Evolutionary conservation across 2,113 vertebrate species (phyloP), one percentile per base, ranked within the genome.

Genomic region (Dicrurus megarhynchus): DNA sequence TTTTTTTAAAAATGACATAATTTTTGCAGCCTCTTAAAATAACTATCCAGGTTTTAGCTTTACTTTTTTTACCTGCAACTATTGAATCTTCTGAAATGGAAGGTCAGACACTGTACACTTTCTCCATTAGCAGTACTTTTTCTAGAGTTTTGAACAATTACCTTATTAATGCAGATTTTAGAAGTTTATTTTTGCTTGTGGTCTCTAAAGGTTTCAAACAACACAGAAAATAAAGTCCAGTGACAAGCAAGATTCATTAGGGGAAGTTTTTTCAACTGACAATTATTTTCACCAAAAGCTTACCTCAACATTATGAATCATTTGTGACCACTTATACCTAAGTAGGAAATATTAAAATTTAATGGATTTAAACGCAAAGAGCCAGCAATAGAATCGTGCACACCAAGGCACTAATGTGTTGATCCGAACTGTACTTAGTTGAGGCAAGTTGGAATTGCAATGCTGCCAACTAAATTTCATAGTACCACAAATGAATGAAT

Each of bases 251-350:
- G 37, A 96, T 89, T 89, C 95, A 90, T 8, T 78, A 95, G 81
- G 87, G 94, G 87, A 86, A 92, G 80, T 89, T 93, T 76, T 96
- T 95, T 90, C 87, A 93, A 81, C 90, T 82, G 84, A 95, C 27
- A 79, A 92, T 96, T 96, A 96, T 97, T 96, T 97, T 96, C 96
- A 96, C 94, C 93, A 87, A 97, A 93, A 94, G 79, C 95, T 96
- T 93, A 89, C 89, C 95, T 96, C 95, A 95, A 93, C 76, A 81
- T 97, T 96, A 97, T 94, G 95, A 98, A 97, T 97, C 97, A 98
- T 97, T 97, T 97, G 97, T 98, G 97, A 94, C 94, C 97, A 98
- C 97, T 98, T 98, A 97, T 4, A 71, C 79, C 96, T 97, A 97
- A 97, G 97, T 87, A 63, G 95, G 76, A 84, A 60, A 65, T 86